Conservation (phyloP, 2,797 vertebrate species). For the Molothrus ater region DNA sequence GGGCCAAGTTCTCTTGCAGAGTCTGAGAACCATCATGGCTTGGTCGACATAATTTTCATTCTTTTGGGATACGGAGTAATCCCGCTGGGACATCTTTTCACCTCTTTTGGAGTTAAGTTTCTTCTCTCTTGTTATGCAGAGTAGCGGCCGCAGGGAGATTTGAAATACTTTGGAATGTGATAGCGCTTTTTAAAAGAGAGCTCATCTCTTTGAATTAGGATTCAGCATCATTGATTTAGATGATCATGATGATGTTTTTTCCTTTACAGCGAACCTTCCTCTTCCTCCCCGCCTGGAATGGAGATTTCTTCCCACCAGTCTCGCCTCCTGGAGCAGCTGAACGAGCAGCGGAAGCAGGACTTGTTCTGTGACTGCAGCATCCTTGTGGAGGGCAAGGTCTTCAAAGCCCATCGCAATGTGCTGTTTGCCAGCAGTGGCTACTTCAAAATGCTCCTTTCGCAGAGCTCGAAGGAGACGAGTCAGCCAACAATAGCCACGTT, state of each 20-base stretch:
- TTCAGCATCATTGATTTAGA: neutral
- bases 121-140: neutral
- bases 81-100: neutral
- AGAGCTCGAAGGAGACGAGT: slow-evolving; percentile 76
- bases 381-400: slow-evolving; percentile 91
- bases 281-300: slow-evolving; percentile 61
- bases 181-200: neutral
- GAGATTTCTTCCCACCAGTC: slow-evolving; percentile 95
- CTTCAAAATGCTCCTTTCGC: slow-evolving; percentile 95
- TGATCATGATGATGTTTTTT: neutral
- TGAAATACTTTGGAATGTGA: accelerated
- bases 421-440: slow-evolving; percentile 95
- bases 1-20: too few relatives aligned
- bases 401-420: slow-evolving; percentile 94
- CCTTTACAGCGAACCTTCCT: neutral
- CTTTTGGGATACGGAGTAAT: accelerated
- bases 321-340: slow-evolving; percentile 90
- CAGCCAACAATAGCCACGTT: slow-evolving; percentile 88
- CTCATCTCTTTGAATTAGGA: neutral
- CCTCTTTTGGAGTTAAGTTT: neutral
- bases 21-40: neutral
- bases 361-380: slow-evolving; percentile 96
- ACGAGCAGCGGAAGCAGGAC: slow-evolving; percentile 91
- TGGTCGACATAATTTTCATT: accelerated
- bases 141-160: neutral